Percentiles rank a stretch among this genome's conserved stretches.
Evolutionary conservation across 2,113 vertebrate genomes (phyloP).

Genomic region (Pao palembangensis): DNA sequence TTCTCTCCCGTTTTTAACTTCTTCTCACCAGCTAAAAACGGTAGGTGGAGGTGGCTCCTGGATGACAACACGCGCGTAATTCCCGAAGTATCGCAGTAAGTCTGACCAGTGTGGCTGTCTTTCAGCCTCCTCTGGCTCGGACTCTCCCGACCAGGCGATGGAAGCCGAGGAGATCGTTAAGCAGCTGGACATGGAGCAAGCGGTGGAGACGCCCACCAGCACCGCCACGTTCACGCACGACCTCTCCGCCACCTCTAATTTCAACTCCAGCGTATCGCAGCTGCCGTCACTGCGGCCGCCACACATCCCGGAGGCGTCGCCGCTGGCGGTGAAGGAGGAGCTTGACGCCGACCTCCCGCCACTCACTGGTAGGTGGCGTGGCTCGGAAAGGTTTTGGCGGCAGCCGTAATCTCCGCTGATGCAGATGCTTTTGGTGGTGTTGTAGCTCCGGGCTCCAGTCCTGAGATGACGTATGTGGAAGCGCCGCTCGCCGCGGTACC

Average conservation of each 20-base stretch:
- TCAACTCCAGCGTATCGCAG: slow-evolving; percentile 68
- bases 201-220: slow-evolving; percentile 87
- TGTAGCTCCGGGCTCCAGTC: slow-evolving; percentile 84
- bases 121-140: slow-evolving; percentile 85
- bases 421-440: no score
- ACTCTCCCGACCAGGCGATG: slow-evolving; percentile 90
- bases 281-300: slow-evolving; percentile 73
- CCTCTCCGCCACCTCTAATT: slow-evolving; percentile 75
- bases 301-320: slow-evolving; percentile 75
- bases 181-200: slow-evolving; percentile 93
- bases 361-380: slow-evolving; percentile 80
- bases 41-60: slow-evolving; percentile 53
- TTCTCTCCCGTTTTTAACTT: slow-evolving; percentile 98
- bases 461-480: slow-evolving; percentile 86
- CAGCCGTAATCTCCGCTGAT: no score
- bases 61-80: neutral
- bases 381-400: no score
- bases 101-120: neutral
- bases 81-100: neutral
- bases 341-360: slow-evolving; percentile 88
- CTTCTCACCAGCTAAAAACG: slow-evolving; percentile 98
- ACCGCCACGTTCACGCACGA: slow-evolving; percentile 83
- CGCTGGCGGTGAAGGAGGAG: slow-evolving; percentile 74
- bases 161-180: slow-evolving; percentile 96
- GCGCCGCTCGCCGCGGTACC: slow-evolving; percentile 77